Conservation (phyloP, 2,888 invertebrate species). For the Clunio marinus region DNA sequence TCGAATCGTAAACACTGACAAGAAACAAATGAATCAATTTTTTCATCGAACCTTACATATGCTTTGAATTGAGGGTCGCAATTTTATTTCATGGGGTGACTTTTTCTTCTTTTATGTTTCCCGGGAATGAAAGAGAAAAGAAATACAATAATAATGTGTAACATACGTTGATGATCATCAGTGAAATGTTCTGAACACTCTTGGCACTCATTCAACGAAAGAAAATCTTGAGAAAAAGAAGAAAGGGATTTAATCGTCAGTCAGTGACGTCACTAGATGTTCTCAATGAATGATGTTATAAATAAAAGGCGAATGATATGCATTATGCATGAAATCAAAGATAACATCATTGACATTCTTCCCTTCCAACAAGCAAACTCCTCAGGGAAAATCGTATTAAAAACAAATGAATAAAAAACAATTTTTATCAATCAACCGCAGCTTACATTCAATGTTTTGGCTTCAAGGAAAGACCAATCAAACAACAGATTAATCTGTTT, state of each 20-base stretch:
- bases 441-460: not conserved
- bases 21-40: conserved; percentile 3
- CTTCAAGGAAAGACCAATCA: not conserved
- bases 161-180: conserved; percentile 38
- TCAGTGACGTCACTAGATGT: no score
- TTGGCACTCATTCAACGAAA: no score
- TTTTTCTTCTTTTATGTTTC: not conserved
- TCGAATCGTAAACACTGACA: not conserved
- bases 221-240: not conserved
- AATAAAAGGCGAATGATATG: no score
- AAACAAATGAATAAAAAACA: conserved; percentile 28
- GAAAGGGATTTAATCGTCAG: conserved; percentile 8
- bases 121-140: not conserved
- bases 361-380: no score
- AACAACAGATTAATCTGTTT: not conserved
- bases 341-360: no score
- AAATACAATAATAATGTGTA: conserved; percentile 27
- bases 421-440: conserved; percentile 31
- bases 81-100: conserved; percentile 7
- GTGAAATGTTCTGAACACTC: conserved; percentile 36
- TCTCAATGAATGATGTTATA: no score
- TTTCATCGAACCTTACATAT: not conserved
- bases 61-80: conserved; percentile 21
- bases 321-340: no score
- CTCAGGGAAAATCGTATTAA: conserved; percentile 13